Evolutionary conservation across 2,113 vertebrate genomes (phyloP).

Genomic region (Lophotis ruficrista): DNA sequence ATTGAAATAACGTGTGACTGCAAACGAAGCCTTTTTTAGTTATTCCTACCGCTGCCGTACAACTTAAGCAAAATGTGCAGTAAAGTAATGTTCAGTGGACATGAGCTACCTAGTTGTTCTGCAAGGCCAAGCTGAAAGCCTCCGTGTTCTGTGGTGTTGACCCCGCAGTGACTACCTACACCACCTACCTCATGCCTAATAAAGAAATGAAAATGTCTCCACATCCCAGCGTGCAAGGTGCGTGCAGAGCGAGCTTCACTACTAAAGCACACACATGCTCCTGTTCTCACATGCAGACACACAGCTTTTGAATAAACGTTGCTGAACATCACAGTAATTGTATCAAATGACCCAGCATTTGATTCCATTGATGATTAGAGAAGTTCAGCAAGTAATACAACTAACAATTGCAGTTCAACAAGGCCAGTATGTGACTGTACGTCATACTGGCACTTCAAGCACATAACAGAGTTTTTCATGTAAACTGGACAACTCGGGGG

Average conservation of each 20-base stretch:
- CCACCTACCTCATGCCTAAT: not conserved
- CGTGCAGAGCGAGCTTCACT: not conserved
- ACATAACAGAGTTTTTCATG: not conserved
- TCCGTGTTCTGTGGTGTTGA: not conserved
- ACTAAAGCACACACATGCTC: not conserved
- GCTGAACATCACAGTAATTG: not conserved
- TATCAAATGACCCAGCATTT: not conserved
- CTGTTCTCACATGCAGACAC: not conserved
- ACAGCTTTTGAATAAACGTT: accelerated
- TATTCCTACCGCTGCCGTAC: accelerated
- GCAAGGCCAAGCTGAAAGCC: not conserved
- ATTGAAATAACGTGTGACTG: not conserved
- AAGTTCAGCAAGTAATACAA: not conserved
- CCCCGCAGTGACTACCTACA: not conserved
- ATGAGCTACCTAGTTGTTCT: not conserved
- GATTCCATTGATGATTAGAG: not conserved
- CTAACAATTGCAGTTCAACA: not conserved
- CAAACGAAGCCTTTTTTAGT: not conserved
- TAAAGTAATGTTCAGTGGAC: not conserved
- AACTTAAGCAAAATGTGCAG: not conserved
- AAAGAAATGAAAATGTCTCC: not conserved
- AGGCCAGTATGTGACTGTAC: not conserved
- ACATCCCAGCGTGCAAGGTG: not conserved
- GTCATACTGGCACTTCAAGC: not conserved
- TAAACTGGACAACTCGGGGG: not conserved